Evolutionary conservation across 2,113 vertebrate genomes (phyloP).

Genomic region (Leucoraja erinaceus): DNA sequence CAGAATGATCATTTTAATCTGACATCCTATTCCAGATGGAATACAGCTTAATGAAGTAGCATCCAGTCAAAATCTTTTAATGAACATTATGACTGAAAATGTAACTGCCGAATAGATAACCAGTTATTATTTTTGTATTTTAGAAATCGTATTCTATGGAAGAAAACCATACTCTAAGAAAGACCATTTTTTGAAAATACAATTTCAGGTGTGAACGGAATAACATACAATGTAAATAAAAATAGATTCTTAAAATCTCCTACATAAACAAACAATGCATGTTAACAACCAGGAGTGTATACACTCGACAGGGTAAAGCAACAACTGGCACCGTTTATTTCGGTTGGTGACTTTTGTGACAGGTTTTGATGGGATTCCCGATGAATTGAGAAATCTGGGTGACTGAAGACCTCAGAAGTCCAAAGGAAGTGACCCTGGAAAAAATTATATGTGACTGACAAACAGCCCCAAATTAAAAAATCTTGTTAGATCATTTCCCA

Average conservation of each 20-base stretch:
- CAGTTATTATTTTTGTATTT: background rate
- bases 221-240: background rate
- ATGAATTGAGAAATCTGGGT: background rate
- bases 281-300: background rate
- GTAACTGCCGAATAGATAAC: background rate
- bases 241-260: background rate
- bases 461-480: conserved; percentile 6
- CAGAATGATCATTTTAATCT: background rate
- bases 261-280: background rate
- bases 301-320: background rate
- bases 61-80: background rate
- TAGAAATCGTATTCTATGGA: background rate
- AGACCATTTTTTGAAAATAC: background rate
- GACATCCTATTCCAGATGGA: background rate
- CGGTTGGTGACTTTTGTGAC: conserved; percentile 1
- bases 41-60: conserved; percentile 30
- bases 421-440: background rate
- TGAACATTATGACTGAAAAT: conserved; percentile 8
- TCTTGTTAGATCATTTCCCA: conserved; percentile 30
- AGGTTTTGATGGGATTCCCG: background rate
- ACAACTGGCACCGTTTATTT: background rate
- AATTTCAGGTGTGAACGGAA: background rate
- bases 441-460: conserved; percentile 19
- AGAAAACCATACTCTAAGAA: background rate
- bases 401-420: background rate